phyloP scores from a whole-genome alignment of 2,888 invertebrate genomes.

The Limenitis arthemis region DNA sequence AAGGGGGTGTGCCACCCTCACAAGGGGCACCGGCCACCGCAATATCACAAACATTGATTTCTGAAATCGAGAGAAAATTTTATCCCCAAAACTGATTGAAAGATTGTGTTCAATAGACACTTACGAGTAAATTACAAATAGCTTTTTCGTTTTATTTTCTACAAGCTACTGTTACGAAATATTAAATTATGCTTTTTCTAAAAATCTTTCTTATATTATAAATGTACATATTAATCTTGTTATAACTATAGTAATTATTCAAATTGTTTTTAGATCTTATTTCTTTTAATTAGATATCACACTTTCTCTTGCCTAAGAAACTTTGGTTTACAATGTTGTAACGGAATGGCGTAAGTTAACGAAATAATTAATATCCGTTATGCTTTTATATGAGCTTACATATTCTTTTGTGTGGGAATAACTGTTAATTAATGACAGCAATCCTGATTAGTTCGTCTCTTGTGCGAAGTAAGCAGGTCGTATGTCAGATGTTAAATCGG shows the following conservation, averaged over 20 bases:
- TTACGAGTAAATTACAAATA: neutral
- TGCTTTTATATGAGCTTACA: conserved; percentile 20
- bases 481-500: conserved; percentile 35
- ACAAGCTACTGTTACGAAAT: neutral
- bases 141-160: neutral
- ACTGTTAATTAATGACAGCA: conserved; percentile 59
- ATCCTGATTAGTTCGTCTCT: conserved; percentile 52
- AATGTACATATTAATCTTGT: too few relatives aligned
- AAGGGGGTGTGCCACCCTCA: conserved; percentile 66
- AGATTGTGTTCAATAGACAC: neutral
- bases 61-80: conserved; percentile 53
- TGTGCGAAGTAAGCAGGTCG: conserved; percentile 48
- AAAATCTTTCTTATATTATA: too few relatives aligned
- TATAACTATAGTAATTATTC: too few relatives aligned
- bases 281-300: neutral
- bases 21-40: conserved; percentile 45
- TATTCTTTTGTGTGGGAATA: conserved; percentile 42
- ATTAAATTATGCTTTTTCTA: too few relatives aligned
- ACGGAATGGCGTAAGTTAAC: conserved; percentile 8
- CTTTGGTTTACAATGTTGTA: neutral
- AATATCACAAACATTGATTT: conserved; percentile 66
- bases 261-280: neutral
- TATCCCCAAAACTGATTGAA: conserved; percentile 22
- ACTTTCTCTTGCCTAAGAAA: conserved; percentile 1
- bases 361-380: conserved; percentile 19